Evolutionary conservation across 2,113 vertebrate genomes (phyloP).

Genomic region (Lamprotornis superbus): DNA sequence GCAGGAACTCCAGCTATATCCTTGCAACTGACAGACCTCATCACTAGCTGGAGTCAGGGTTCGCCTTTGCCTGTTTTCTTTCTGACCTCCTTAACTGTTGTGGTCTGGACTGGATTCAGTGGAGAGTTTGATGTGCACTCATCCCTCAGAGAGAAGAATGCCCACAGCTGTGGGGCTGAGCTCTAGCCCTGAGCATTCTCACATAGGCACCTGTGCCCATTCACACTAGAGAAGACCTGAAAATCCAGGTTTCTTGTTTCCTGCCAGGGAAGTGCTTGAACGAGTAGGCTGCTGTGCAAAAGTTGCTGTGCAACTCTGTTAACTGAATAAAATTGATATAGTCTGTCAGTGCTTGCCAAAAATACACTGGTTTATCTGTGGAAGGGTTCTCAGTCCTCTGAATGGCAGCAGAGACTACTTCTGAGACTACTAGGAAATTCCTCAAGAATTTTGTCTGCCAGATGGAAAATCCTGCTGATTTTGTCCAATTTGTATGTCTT

Average conservation of each 20-base stretch:
- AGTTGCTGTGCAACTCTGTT: not conserved
- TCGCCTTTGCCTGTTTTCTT: not conserved
- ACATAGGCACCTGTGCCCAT: rapidly evolving
- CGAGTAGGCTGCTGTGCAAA: not conserved
- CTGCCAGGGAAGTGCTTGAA: not conserved
- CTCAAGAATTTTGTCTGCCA: not conserved
- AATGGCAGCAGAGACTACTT: not conserved
- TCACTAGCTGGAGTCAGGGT: not conserved
- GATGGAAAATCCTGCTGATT: not conserved
- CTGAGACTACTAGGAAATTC: not conserved
- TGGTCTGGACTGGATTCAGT: not conserved
- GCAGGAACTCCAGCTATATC: not conserved
- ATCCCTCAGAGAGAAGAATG: not conserved
- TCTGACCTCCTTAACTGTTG: not conserved
- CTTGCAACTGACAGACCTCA: not conserved
- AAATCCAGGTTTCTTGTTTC: not conserved
- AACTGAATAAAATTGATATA: not conserved
- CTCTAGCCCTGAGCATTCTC: not conserved
- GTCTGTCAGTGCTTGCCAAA: not conserved
- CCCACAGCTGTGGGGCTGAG: not conserved
- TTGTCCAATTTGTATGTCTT: not conserved
- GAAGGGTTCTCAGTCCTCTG: not conserved
- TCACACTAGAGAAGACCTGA: not conserved
- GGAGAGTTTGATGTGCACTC: not conserved
- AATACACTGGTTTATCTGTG: not conserved